Base-by-base conservation (phyloP, 2,113 vertebrate species). In the Sciurus niger region DNA sequence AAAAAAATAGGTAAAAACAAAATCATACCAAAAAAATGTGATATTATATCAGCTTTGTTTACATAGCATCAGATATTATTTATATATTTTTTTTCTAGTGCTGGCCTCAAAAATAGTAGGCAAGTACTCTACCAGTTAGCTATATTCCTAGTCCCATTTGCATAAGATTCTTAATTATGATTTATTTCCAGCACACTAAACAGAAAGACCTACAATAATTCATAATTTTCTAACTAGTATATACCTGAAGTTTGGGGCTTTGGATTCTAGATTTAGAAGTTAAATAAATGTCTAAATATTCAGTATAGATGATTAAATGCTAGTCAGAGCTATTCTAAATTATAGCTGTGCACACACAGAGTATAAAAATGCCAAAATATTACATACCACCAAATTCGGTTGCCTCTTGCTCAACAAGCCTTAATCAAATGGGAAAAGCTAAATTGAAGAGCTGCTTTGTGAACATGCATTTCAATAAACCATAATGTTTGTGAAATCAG, bases 361-460 rank as follows among this genome's bases (percentile, higher is more conserved):
- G 48, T 77, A 87, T 24, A 76, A 84, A 97, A 96, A 94, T 92
- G 86, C 34, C 93, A 95, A 95, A 96, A 96, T 89, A 97, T 76
- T 90, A 79, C 93, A 84, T 24, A 91, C 30, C 72, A 88, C 91
- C 79, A 97, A 96, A 93, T 97, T 94, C 13, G 3, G 58, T 79
- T 78, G 83, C 76, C 74, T 94, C 76, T 91, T 93, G 67, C 63
- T 96, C 95, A 90, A 96, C 72, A 96, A 96, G 76, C 89, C 96
- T 95, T 97, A 97, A 97, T 94, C 97, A 97, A 95, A 97, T 80
- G 53, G 74, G 84, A 96, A 97, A 97, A 94, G 89, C 80, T 98
- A 97, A 97, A 95, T 67, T 92, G 84, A 94, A 97, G 89, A 92
- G 91, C 73, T 97, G 79, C 53, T 96, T 93, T 96, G 77, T 96